A percentile compares a stretch with the other conserved stretches of the same genome.
phyloP scores from a whole-genome alignment of 2,888 invertebrate species.

The Venusia cambrica region DNA sequence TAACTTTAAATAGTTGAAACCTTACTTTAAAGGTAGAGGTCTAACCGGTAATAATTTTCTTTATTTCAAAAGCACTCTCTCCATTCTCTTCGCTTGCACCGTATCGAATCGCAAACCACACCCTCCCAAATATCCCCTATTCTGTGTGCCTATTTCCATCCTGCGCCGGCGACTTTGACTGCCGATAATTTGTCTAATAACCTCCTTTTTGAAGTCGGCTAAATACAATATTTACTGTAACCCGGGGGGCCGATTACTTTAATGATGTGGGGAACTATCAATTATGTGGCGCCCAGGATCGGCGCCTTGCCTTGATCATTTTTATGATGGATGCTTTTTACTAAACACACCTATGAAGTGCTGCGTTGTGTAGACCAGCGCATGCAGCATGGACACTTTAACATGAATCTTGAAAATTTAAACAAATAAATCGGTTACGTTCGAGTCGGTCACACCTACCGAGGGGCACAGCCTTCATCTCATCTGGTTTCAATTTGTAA shows the following conservation, averaged over 20 bases:
- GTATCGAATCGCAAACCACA: slow-evolving; percentile 18
- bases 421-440: too few relatives aligned
- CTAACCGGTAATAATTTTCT: too few relatives aligned
- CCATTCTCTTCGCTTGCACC: slow-evolving; percentile 15
- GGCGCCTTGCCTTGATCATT: slow-evolving; percentile 34
- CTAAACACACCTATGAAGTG: slow-evolving; percentile 22
- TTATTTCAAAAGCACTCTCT: too few relatives aligned
- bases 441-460: too few relatives aligned
- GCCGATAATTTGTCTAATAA: slow-evolving; percentile 23
- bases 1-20: too few relatives aligned
- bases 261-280: slow-evolving; percentile 67
- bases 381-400: slow-evolving; percentile 6
- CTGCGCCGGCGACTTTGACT: slow-evolving; percentile 17
- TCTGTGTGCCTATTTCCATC: slow-evolving; percentile 17
- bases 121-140: slow-evolving; percentile 1
- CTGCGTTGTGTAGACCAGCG: slow-evolving; percentile 1
- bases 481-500: too few relatives aligned
- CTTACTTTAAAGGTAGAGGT: too few relatives aligned
- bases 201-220: slow-evolving; percentile 15
- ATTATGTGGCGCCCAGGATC: slow-evolving; percentile 66
- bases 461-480: too few relatives aligned
- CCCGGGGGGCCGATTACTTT: slow-evolving; percentile 58
- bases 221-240: slow-evolving; percentile 71
- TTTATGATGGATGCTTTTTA: slow-evolving; percentile 27
- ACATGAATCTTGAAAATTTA: too few relatives aligned